Evolutionary conservation across 1,140 invertebrate genomes (phyloP), one percentile per base, ranked within the genome.

Genomic region (Drosophila sechellia): DNA sequence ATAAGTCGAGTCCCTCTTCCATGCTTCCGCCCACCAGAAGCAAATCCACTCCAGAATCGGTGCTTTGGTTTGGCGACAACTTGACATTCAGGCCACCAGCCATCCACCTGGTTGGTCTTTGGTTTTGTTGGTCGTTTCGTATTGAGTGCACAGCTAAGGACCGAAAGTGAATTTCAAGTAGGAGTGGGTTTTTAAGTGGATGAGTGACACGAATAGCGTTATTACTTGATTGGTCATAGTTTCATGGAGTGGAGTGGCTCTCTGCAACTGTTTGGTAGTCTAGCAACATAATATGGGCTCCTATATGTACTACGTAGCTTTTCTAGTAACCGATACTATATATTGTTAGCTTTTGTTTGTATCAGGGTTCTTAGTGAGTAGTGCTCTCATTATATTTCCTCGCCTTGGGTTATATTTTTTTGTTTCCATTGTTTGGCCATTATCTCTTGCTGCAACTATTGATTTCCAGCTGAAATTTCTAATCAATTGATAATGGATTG

Each of bases 31-130:
- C 27, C 61, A 71, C 52, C 39, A 20, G 48, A n/a, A 35, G 27
- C 72, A 76, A 76, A 54, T 59, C 20, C 71, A 55, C 22, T 64
- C 25, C 6, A 65, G 40, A 39, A 22, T 65, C 37, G 45, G 15
- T 34, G 13, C 22, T 5, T 65, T 57, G 31, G 45, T 63, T 65
- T 65, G 25, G 61, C 40, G 60, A 49, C 25, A 64, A 49, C 59
- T 65, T 65, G 43, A 66, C 59, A 65, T 49, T 65, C 59, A 61
- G n/a, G 27, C 55, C 60, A 60, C 57, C 43, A 20, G 17, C 12
- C 20, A 25, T 40, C 12, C 22, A 35, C 22, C 37, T 8, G 53
- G 35, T 58, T 58, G 20, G 20, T 20, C 20, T 20, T 20, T 20
- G 20, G 20, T 58, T 57, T 61, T n/a, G 54, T 34, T 42, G 11